Evolutionary conservation across 2,797 vertebrate species (phyloP).

Genomic region (Tolypeutes matacus): DNA sequence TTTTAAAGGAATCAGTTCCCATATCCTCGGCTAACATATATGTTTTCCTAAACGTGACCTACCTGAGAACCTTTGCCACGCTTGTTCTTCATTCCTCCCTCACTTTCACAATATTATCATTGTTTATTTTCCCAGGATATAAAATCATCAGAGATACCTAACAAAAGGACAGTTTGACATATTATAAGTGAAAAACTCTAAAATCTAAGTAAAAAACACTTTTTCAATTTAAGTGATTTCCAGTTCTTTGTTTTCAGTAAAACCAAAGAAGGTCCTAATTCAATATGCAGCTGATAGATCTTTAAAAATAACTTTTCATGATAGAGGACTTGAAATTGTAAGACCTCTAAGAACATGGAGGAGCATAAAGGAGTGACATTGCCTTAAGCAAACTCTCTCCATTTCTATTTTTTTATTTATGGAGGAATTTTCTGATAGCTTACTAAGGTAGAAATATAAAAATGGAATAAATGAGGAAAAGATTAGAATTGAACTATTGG

Average conservation of each 20-base stretch:
- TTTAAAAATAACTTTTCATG: neutral
- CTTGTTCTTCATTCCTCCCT: neutral
- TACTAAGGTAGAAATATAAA: neutral
- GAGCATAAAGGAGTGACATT: neutral
- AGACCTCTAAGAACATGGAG: neutral
- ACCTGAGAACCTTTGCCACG: neutral
- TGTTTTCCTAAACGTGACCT: neutral
- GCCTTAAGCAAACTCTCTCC: neutral
- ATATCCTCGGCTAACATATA: neutral
- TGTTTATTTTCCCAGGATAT: neutral
- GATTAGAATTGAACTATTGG: neutral
- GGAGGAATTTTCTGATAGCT: neutral
- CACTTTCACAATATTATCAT: neutral
- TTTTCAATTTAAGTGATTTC: neutral
- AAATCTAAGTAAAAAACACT: neutral
- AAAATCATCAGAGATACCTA: neutral
- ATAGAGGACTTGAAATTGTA: neutral
- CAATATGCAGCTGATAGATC: neutral
- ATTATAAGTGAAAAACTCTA: neutral
- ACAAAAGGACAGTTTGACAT: neutral
- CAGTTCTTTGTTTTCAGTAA: slow-evolving; percentile 14
- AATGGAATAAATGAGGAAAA: neutral
- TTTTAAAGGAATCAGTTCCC: neutral
- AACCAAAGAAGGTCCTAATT: neutral
- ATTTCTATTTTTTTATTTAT: neutral